Conservation (phyloP, 2,888 invertebrate genomes). For the Dichetophora obliterata region DNA sequence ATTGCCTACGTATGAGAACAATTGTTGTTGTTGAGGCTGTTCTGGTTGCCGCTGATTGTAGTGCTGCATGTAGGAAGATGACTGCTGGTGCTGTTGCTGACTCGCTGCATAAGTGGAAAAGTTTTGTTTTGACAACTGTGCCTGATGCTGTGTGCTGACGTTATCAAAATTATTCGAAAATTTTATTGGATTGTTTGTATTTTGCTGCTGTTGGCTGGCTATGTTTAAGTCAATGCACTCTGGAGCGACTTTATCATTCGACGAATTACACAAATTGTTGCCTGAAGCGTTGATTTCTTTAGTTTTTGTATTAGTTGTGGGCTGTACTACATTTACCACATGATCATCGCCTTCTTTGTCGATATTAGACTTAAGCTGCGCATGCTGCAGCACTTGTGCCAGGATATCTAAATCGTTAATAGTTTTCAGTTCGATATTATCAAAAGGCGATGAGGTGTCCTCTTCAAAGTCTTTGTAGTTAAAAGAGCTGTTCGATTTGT, state of each 20-base stretch:
- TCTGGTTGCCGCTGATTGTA: conserved; percentile 49
- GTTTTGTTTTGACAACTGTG: neutral
- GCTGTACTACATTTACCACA: neutral
- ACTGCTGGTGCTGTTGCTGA: conserved; percentile 50
- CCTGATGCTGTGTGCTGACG: neutral
- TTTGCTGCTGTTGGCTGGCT: conserved; percentile 34
- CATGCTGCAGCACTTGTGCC: conserved; percentile 79
- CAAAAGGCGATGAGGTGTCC: conserved; percentile 93
- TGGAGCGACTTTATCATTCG: conserved; percentile 57
- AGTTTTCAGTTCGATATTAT: conserved; percentile 91
- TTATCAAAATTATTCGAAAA: conserved; percentile 19
- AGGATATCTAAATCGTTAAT: conserved; percentile 93
- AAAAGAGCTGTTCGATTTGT: conserved; percentile 54
- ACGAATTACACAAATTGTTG: conserved; percentile 50
- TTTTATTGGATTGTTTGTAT: conserved; percentile 56
- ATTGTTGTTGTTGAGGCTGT: conserved; percentile 41
- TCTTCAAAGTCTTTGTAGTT: conserved; percentile 87
- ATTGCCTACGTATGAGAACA: conserved; percentile 10
- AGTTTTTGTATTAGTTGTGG: neutral
- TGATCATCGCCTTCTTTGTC: neutral
- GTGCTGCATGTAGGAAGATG: conserved; percentile 40
- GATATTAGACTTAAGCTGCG: conserved; percentile 56
- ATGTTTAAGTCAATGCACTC: conserved; percentile 57
- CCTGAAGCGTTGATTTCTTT: conserved; percentile 24
- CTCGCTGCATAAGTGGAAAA: conserved; percentile 29